Base-by-base conservation (phyloP, 2,888 invertebrate species). In the Drosophila koepferae region DNA sequence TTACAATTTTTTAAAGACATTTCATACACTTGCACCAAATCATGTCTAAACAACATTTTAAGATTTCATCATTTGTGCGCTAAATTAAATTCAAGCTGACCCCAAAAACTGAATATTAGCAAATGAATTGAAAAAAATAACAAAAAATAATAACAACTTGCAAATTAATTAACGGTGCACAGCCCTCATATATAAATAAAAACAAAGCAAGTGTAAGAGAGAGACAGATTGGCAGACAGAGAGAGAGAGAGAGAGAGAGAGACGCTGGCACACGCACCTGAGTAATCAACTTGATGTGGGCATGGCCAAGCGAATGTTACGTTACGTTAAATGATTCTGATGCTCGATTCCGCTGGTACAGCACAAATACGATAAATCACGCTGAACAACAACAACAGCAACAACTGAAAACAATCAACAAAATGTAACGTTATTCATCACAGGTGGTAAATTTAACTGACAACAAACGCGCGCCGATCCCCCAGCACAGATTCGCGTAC, bases 401-500 rank as follows among this genome's bases (percentile, higher is more conserved):
- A 79, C 60, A 75, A 63, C 48, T 51, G 56, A 74, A 80, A 86
- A 84, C 86, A 89, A 86, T 84, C 84, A 79, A 75, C 82, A 67
- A 74, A 89, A 90, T 90, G 84, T 89, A 87, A 90, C 86, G 90
- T 88, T 89, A 85, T 90, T 87, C 89, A 90, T 90, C 89, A 88
- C 89, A 89, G 89, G 89, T 90, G 91, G 89, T 90, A 90, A 87
- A 86, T 85, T 85, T 74, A 88, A 74, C 85, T 90, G 86, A 90
- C 86, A 86, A 86, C 89, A 88, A 88, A 88, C 89, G 90, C 59
- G 90, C 77, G 89, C 85, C 87, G 82, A 79, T 75, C 82, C 72
- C 68, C 68, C 44, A 46, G 34, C 51, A 41, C 41, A 71, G 72
- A 83, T 70, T 43, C 63, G 54, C 51, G 40, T 18, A 54, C 41